Evolutionary conservation across 2,888 invertebrate genomes (phyloP).

Genomic region (Drosophila paucipuncta): DNA sequence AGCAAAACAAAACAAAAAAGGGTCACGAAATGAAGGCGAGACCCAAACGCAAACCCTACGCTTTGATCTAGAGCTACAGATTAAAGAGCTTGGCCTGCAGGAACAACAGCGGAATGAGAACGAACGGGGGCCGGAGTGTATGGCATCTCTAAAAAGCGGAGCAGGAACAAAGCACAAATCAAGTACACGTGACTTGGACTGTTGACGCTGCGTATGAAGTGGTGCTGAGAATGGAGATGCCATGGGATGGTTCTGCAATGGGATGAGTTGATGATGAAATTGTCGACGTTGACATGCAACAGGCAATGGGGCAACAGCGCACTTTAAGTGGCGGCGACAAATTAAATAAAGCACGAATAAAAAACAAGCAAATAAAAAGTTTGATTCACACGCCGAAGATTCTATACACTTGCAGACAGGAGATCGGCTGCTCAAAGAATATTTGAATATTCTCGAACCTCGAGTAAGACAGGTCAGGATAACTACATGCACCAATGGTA

Average conservation of each 20-base stretch:
- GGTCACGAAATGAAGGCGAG: conserved; percentile 61
- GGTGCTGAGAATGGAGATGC: conserved; percentile 25
- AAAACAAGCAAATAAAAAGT: not conserved
- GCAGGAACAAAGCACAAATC: conserved; percentile 71
- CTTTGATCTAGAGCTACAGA: conserved; percentile 70
- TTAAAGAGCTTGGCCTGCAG: conserved; percentile 46
- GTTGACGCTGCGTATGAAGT: conserved; percentile 54
- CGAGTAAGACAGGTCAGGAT: not conserved
- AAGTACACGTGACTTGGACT: conserved; percentile 76
- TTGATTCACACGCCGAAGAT: not conserved
- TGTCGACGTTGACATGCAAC: conserved; percentile 79
- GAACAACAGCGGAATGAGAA: conserved; percentile 18
- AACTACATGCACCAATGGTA: not conserved
- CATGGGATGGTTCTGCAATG: conserved; percentile 4
- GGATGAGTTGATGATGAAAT: conserved; percentile 71
- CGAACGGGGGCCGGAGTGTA: not conserved
- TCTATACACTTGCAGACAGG: not conserved
- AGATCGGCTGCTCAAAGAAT: not conserved
- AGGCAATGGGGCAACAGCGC: conserved; percentile 49
- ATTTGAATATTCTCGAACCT: not conserved
- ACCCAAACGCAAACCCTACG: conserved; percentile 36
- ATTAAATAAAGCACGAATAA: conserved; percentile 70
- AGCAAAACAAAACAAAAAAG: conserved; percentile 32
- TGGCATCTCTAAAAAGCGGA: conserved; percentile 20
- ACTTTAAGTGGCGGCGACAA: conserved; percentile 66